Percentiles rank a stretch among this genome's conserved stretches.
Conservation (phyloP, 2,797 vertebrate species). For the Salarias fasciatus region DNA sequence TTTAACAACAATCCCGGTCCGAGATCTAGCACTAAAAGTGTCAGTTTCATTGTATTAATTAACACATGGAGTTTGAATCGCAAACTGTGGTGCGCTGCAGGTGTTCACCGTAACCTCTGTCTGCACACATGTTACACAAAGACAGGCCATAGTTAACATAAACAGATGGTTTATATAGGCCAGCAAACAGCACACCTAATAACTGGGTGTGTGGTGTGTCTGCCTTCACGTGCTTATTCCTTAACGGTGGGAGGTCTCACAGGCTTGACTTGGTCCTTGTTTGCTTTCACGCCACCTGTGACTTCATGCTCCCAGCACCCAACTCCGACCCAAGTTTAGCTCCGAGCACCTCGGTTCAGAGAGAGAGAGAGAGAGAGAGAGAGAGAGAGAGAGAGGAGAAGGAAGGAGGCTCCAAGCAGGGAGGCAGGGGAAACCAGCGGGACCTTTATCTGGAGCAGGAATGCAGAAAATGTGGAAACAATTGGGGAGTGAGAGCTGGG, state of each 20-base stretch:
- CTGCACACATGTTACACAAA: constrained; percentile 63
- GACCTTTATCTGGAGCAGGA: constrained; percentile 86
- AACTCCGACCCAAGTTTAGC: constrained; percentile 29
- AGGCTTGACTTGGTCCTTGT: constrained; percentile 32
- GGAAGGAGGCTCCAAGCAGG: constrained; percentile 50
- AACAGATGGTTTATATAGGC: constrained; percentile 77
- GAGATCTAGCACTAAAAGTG: background rate
- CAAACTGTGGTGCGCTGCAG: constrained; percentile 37
- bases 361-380: constrained; percentile 12
- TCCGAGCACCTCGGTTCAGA: constrained; percentile 38
- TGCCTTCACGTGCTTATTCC: constrained; percentile 61
- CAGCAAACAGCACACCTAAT: constrained; percentile 70
- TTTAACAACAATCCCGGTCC: background rate
- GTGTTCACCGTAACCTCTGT: constrained; percentile 45
- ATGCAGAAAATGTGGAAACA: constrained; percentile 89
- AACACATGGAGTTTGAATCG: background rate
- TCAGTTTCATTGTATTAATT: constrained; percentile 1
- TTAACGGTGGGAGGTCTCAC: constrained; percentile 68
- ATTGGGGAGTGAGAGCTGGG: constrained; percentile 76
- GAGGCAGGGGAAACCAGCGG: constrained; percentile 58
- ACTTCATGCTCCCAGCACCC: constrained; percentile 40
- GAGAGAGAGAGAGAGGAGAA: constrained; percentile 17
- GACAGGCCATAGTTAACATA: constrained; percentile 61
- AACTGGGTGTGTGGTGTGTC: constrained; percentile 59
- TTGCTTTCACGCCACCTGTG: constrained; percentile 48